Conservation (phyloP, 2,888 invertebrate species). For the Osmoderma eremita region DNA sequence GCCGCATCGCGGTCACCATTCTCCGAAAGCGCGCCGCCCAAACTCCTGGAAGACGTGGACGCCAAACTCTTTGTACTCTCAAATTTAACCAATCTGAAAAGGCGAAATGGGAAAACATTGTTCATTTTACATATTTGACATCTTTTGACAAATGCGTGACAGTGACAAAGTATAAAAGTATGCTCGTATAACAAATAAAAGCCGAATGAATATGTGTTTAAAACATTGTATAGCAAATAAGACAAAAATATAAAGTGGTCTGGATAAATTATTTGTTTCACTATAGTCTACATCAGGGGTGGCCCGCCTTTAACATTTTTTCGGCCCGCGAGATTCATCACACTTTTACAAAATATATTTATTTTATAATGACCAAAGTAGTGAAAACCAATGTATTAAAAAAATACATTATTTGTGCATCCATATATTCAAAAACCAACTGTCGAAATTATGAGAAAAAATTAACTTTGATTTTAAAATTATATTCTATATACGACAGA, state of each 20-base stretch:
- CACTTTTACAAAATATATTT: too few relatives aligned
- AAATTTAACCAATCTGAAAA: constrained; percentile 76
- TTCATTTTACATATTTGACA: constrained; percentile 32
- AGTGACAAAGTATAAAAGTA: neutral
- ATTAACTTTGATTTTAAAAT: too few relatives aligned
- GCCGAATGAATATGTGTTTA: too few relatives aligned
- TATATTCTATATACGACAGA: too few relatives aligned
- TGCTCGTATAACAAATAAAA: too few relatives aligned
- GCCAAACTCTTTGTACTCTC: constrained; percentile 83
- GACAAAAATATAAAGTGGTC: too few relatives aligned
- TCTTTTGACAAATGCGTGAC: constrained; percentile 16
- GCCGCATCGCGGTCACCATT: constrained; percentile 75
- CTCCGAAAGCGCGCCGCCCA: constrained; percentile 68
- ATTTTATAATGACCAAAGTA: neutral
- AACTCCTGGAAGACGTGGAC: constrained; percentile 76
- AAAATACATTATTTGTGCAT: neutral
- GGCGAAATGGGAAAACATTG: constrained; percentile 29
- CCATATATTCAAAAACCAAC: too few relatives aligned
- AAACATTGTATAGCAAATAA: too few relatives aligned
- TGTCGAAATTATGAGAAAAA: too few relatives aligned
- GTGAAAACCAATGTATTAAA: neutral
- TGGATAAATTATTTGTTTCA: too few relatives aligned
- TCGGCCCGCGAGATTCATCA: neutral
- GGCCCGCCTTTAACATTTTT: neutral
- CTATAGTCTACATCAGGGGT: neutral